Base-by-base conservation (phyloP, 1,140 invertebrate species). In the Augochlora pura region DNA sequence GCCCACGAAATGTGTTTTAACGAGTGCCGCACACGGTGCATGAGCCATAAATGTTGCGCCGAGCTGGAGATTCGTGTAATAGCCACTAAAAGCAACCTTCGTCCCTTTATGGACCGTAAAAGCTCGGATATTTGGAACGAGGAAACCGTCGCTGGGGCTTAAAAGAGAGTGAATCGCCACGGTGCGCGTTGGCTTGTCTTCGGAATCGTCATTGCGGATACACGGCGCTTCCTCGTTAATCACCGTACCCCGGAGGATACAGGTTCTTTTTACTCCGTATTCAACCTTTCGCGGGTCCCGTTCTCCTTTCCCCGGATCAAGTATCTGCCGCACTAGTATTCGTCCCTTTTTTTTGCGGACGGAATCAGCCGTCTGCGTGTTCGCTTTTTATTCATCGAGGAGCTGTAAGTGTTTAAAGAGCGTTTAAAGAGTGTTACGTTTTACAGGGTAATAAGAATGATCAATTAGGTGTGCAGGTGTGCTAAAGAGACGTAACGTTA, bases 101-200 rank as follows among this genome's bases (percentile, higher is more conserved):
- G 79, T 75, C 78, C 69, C 72, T 86, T 88, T 88, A 88, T 88
- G 85, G 80, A 69, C 81, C 87, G 67, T 88, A 87, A 87, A 87
- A 80, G 42, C 62, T 49, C 38, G 68, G 77, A 86, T 86, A 86
- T 86, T 86, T 82, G 85, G 85, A 86, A 86, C 65, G 80, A 27
- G 77, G 59, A 76, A 77, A 69, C 69, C 68, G 73, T 70, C 54
- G 75, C 65, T 70, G 83, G 70, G 76, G 84, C 60, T 85, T 77
- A 72, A 84, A n/a, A 70, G 62, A 71, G 81, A 80, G 77, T 42
- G 80, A 81, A 72, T 59, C 46, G 32, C 32, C 32, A 16, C 32
- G 52, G 23, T 42, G 16, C 9, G 16, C 62, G 32, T 21, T 3
- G 21, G 21, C 39, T 64, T 39, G 63, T 39, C 63, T 65, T 65